Evolutionary conservation across 2,113 vertebrate species (phyloP).

Genomic region (Isichthys henryi): DNA sequence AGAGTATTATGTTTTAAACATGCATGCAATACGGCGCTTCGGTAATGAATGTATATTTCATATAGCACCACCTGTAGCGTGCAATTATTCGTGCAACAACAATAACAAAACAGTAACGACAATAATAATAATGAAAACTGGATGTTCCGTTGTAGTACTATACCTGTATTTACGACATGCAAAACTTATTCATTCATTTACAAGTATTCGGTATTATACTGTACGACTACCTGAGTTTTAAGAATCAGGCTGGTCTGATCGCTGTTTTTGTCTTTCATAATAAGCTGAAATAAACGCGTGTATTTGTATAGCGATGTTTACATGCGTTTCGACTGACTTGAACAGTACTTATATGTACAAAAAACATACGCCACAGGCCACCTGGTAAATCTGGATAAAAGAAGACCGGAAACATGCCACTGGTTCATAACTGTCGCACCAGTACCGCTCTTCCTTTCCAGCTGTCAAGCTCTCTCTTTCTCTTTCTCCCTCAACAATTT

Average conservation of each 20-base stretch:
- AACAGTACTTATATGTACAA: not conserved
- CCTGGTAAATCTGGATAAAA: not conserved
- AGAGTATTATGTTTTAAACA: not conserved
- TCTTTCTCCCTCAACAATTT: slow-evolving; percentile 14
- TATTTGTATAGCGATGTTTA: not conserved
- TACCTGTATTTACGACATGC: not conserved
- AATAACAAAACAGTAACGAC: not conserved
- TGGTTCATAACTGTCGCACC: not conserved
- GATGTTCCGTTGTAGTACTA: not conserved
- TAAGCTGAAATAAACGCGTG: not conserved
- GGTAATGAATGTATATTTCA: not conserved
- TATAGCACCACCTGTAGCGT: not conserved
- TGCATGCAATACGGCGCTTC: not conserved
- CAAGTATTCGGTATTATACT: not conserved
- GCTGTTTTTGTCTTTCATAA: not conserved
- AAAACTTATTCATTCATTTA: not conserved
- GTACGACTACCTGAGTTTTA: not conserved
- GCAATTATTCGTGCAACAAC: not conserved
- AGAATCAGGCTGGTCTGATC: not conserved
- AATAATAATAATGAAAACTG: not conserved
- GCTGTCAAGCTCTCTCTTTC: not conserved
- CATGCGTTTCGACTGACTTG: not conserved
- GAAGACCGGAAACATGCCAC: not conserved
- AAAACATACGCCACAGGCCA: not conserved
- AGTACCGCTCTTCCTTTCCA: not conserved